phyloP scores from a whole-genome alignment of 2,888 invertebrate species.

The Hermaeophaga mercurialis region DNA sequence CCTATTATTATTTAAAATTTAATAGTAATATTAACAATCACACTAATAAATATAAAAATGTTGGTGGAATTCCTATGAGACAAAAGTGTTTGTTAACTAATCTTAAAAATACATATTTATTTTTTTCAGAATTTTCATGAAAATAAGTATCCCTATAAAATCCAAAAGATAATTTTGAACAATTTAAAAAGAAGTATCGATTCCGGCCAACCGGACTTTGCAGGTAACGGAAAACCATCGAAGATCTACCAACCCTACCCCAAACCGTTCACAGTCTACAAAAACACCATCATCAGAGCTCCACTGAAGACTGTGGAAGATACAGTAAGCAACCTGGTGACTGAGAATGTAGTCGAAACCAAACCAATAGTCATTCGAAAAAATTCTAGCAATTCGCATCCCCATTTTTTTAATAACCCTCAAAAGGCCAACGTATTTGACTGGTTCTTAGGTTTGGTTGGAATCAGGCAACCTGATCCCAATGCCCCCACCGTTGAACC shows the following conservation, averaged over 20 bases:
- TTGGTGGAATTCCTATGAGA: no score
- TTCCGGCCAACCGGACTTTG: neutral
- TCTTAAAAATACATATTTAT: no score
- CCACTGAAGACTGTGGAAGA: slow-evolving; percentile 7
- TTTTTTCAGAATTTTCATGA: neutral
- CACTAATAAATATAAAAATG: no score
- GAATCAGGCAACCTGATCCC: slow-evolving; percentile 39
- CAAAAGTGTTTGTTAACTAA: no score
- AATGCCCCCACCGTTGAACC: slow-evolving; percentile 19
- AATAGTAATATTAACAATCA: no score
- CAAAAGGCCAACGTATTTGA: slow-evolving; percentile 45
- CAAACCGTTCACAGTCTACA: slow-evolving; percentile 8
- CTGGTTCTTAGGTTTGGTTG: slow-evolving; percentile 52
- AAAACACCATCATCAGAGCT: slow-evolving; percentile 17
- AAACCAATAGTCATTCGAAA: slow-evolving; percentile 26
- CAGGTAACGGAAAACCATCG: neutral
- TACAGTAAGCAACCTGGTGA: slow-evolving; percentile 24
- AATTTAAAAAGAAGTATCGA: slow-evolving; percentile 1
- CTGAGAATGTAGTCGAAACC: slow-evolving; percentile 33
- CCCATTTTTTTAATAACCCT: slow-evolving; percentile 16
- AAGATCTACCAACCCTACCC: slow-evolving; percentile 1
- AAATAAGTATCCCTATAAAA: neutral
- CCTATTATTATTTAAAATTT: no score
- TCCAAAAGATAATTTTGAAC: neutral
- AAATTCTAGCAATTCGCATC: slow-evolving; percentile 20